phyloP scores from a whole-genome alignment of 2,797 vertebrate genomes.

The Eurystomus glaucurus region DNA sequence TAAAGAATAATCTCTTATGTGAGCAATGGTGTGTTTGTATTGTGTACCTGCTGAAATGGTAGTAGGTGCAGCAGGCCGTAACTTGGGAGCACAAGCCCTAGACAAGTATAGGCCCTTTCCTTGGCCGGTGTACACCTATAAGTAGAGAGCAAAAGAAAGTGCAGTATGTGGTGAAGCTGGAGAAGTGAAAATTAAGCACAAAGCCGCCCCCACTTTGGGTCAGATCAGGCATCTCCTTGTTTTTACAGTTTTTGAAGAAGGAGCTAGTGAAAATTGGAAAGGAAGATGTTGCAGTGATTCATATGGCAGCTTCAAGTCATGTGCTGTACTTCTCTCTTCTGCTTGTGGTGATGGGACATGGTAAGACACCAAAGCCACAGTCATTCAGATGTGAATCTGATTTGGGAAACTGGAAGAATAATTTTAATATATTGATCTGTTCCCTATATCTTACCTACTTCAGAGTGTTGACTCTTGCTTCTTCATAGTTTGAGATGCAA shows the following conservation, averaged over 20 bases:
- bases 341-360: not conserved
- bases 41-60: not conserved
- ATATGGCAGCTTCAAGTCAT: not conserved
- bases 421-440: not conserved
- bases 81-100: not conserved
- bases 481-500: not conserved
- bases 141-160: not conserved
- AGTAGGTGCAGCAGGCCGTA: not conserved
- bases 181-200: not conserved
- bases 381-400: not conserved
- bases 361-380: not conserved
- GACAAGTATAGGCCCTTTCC: not conserved
- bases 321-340: rapidly evolving
- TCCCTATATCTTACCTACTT: not conserved
- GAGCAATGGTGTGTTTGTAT: not conserved
- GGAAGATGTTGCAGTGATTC: not conserved
- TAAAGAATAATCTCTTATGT: not conserved
- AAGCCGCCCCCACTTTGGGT: not conserved
- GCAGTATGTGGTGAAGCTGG: not conserved
- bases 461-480: not conserved
- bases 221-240: not conserved
- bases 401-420: not conserved
- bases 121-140: not conserved
- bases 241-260: not conserved
- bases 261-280: not conserved